A percentile compares a stretch with the other conserved stretches of the same genome.
Conservation (phyloP, 2,888 invertebrate genomes). For the Mesorhabditis belari region DNA sequence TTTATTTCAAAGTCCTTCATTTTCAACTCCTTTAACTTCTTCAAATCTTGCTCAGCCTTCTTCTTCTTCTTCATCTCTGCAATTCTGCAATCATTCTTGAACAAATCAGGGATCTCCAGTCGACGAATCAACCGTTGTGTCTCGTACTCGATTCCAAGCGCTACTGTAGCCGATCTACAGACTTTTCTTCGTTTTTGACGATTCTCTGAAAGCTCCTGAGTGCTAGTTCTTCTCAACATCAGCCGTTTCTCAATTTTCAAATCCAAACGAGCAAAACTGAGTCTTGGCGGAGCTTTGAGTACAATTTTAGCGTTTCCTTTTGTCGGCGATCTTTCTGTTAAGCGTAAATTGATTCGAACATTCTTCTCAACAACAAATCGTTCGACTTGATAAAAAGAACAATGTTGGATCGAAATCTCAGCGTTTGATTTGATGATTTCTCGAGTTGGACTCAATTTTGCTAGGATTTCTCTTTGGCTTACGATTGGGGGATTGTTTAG, state of each 20-base stretch:
- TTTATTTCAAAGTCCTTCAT: no score
- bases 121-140: conserved; percentile 27
- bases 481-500: neutral
- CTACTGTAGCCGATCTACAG: conserved; percentile 24
- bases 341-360: conserved; percentile 41
- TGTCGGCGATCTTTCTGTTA: conserved; percentile 38
- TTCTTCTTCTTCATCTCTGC: neutral
- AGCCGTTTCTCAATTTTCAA: conserved; percentile 10
- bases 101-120: conserved; percentile 32
- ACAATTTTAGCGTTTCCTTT: conserved; percentile 15
- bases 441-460: neutral
- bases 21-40: no score
- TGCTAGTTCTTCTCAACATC: conserved; percentile 16
- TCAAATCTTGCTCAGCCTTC: no score
- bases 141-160: conserved; percentile 14
- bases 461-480: neutral
- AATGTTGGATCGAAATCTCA: conserved; percentile 48
- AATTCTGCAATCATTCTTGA: conserved; percentile 5
- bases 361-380: conserved; percentile 34
- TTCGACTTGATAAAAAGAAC: conserved; percentile 39
- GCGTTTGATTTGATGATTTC: conserved; percentile 13
- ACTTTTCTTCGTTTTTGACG: conserved; percentile 20
- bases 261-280: conserved; percentile 19
- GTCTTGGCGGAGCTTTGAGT: conserved; percentile 26
- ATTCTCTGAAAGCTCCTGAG: conserved; percentile 15